Base-by-base conservation (phyloP, 2,888 invertebrate species). In the Cactoblastis cactorum region DNA sequence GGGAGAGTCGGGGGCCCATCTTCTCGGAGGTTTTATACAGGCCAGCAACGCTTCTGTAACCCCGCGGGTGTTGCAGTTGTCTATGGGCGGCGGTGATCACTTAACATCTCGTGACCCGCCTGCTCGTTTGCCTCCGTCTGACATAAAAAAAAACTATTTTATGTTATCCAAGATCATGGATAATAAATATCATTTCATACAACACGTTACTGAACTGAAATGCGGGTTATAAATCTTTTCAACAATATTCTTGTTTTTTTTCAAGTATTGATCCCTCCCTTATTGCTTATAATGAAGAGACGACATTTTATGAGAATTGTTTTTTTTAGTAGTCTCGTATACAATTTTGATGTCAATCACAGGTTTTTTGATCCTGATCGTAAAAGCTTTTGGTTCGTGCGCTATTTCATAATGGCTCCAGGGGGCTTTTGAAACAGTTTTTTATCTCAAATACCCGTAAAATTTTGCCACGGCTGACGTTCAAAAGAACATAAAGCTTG, bases 271-370 rank as follows among this genome's bases (percentile, higher is more conserved):
- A 66, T 57, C 45, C 50, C 52, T 58, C 56, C 46, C n/a, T n/a
- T 55, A 65, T 60, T 58, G 64, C n/a, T 49, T 51, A 47, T 53
- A 55, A 54, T 72, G 66, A 74, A 74, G 71, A 67, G 71, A 63
- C 66, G 73, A 73, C 69, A 64, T 69, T 60, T 63, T 59, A 66
- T 54, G 63, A 69, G 70, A 78, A 74, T 77, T 71, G 57, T 52
- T 58, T 59, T 67, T 70, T 67, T 58, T 45, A 60, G 52, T 49
- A 57, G 55, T 59, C 61, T 68, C 62, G 60, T 59, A 67, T 52
- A 80, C 76, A 72, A 80, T 77, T 78, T 63, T 77, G 71, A 77
- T 68, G 79, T 81, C 81, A 80, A 78, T 83, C 82, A 79, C 64
- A 63, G 55, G 69, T 65, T 67, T 64, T 70, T 65, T 60, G 60